Percentiles rank a stretch among this genome's conserved stretches.
Evolutionary conservation across 2,888 invertebrate genomes (phyloP).

Genomic region (Tenthredo notha): DNA sequence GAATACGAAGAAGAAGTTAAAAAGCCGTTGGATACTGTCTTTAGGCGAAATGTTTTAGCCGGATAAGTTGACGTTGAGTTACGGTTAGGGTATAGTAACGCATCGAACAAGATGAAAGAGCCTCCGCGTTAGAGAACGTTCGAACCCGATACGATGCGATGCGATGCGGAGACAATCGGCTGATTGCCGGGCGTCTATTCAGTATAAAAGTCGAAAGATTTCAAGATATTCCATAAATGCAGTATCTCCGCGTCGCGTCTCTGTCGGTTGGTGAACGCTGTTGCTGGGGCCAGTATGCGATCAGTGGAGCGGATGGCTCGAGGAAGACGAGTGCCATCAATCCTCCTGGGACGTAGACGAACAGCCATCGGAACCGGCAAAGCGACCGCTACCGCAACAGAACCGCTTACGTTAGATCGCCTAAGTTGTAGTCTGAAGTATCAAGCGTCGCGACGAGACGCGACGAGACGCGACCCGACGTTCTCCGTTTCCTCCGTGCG

Average conservation of each 20-base stretch:
- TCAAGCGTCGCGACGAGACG: neutral
- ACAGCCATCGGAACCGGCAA: conserved; percentile 73
- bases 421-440: conserved; percentile 21
- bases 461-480: conserved; percentile 8
- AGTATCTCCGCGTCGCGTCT: conserved; percentile 62
- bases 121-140: conserved; percentile 35
- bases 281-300: conserved; percentile 53
- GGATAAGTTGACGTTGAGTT: conserved; percentile 50
- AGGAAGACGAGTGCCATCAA: conserved; percentile 72
- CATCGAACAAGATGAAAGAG: conserved; percentile 55
- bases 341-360: conserved; percentile 76
- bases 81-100: conserved; percentile 5
- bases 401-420: conserved; percentile 26
- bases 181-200: conserved; percentile 62
- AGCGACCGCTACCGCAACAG: conserved; percentile 65
- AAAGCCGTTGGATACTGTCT: neutral
- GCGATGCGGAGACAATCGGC: conserved; percentile 66
- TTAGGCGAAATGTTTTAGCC: conserved; percentile 6
- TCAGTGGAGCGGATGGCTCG: conserved; percentile 56
- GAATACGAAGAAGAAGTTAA: neutral
- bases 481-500: neutral
- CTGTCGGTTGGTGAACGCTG: conserved; percentile 38
- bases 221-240: conserved; percentile 77
- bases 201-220: conserved; percentile 63
- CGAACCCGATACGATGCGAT: conserved; percentile 24